phyloP scores from a whole-genome alignment of 2,797 vertebrate species.

The Takifugu rubripes region DNA sequence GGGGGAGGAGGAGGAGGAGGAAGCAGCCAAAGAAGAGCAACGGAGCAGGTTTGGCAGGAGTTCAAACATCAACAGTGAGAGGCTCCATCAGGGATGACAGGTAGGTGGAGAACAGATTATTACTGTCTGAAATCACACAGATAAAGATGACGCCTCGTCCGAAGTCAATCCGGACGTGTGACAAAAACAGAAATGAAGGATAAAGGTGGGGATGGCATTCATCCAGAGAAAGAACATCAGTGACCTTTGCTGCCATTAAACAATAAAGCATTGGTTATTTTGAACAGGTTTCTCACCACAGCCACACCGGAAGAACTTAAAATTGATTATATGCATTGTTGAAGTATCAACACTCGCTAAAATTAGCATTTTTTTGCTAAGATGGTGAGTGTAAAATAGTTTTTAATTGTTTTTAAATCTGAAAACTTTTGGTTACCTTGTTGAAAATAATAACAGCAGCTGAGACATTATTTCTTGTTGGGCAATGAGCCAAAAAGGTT shows the following conservation, averaged over 20 bases:
- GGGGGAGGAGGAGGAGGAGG: conserved; percentile 19
- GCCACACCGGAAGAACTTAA: too few relatives aligned
- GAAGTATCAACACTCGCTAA: too few relatives aligned
- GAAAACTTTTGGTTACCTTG: too few relatives aligned
- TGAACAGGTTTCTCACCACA: too few relatives aligned
- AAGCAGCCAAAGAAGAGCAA: conserved; percentile 54
- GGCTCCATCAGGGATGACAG: conserved; percentile 49
- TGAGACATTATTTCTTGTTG: too few relatives aligned
- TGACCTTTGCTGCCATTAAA: background rate
- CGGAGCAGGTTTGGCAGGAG: conserved; percentile 59
- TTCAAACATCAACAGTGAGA: conserved; percentile 47
- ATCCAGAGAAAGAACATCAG: background rate
- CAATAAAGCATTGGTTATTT: background rate
- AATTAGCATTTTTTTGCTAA: too few relatives aligned
- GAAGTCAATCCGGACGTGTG: conserved; percentile 28
- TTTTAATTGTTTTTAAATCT: too few relatives aligned
- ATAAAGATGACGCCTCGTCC: conserved; percentile 27
- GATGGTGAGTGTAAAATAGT: too few relatives aligned
- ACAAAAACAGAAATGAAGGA: conserved; percentile 17
- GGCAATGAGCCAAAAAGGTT: too few relatives aligned
- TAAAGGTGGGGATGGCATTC: conserved; percentile 17
- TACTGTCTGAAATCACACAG: conserved; percentile 47
- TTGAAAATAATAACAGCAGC: too few relatives aligned
- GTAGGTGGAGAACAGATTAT: conserved; percentile 47
- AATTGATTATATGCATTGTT: too few relatives aligned